These are phyloP conservation scores for Lepidonotus clava DNA, from an alignment of 2,888 invertebrate genomes.

Conservation along the genomic window DNA sequence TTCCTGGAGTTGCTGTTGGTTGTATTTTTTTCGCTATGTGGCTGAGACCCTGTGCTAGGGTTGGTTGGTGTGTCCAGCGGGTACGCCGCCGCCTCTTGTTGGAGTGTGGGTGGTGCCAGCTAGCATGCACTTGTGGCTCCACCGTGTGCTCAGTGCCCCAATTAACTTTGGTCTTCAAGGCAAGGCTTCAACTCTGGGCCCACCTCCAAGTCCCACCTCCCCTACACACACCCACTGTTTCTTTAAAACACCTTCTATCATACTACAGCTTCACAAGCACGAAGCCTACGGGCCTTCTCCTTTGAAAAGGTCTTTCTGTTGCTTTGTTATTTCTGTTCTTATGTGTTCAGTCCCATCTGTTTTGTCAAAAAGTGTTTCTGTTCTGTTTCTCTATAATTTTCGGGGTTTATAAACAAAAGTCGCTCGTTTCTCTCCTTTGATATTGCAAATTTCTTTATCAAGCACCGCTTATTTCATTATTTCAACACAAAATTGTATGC, in stretches of 20 bases:
- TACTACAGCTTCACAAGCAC: slow-evolving; percentile 31
- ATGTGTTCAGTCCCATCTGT: background rate
- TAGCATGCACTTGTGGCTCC: slow-evolving; percentile 51
- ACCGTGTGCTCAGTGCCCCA: slow-evolving; percentile 37
- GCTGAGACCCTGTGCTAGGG: slow-evolving; percentile 46
- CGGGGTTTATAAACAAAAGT: background rate
- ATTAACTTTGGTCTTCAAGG: slow-evolving; percentile 28
- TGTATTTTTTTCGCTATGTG: slow-evolving; percentile 44
- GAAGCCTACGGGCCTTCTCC: background rate
- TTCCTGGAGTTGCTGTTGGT: slow-evolving; percentile 40
- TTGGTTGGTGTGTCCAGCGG: slow-evolving; percentile 44
- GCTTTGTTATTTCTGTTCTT: slow-evolving; percentile 41
- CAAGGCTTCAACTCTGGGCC: slow-evolving; percentile 53
- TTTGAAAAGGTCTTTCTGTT: background rate
- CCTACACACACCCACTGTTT: slow-evolving; percentile 45
- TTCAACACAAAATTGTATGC: background rate
- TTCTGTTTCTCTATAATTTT: background rate
- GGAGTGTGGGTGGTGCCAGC: slow-evolving; percentile 49
- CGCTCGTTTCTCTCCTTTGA: background rate
- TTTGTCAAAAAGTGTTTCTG: background rate
- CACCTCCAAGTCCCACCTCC: slow-evolving; percentile 50
- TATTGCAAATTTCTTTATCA: background rate
- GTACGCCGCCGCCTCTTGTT: slow-evolving; percentile 31
- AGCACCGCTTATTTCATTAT: background rate
- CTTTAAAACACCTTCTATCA: slow-evolving; percentile 33